These are phyloP conservation scores for Diadromus collaris DNA, from an alignment of 2,888 invertebrate genomes.

Conservation along the genomic window DNA sequence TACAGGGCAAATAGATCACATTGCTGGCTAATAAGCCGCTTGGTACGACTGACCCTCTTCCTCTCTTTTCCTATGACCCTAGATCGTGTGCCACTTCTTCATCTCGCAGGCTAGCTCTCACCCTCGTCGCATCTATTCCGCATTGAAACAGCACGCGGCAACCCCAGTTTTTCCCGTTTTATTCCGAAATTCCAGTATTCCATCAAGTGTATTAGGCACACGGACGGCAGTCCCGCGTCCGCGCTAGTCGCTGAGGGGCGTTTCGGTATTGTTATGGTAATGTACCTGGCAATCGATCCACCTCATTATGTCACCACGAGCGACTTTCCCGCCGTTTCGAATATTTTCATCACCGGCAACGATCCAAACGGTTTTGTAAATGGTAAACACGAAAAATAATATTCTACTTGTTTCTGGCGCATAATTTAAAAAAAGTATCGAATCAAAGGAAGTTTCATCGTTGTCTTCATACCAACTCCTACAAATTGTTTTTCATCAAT, in stretches of 20 bases:
- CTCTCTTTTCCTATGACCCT: conserved; percentile 52
- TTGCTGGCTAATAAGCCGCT: conserved; percentile 79
- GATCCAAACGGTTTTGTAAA: neutral
- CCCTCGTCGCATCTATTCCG: conserved; percentile 49
- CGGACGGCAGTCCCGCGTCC: conserved; percentile 57
- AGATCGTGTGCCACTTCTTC: conserved; percentile 52
- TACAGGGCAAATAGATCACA: conserved; percentile 80
- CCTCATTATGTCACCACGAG: conserved; percentile 76
- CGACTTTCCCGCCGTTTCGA: conserved; percentile 34
- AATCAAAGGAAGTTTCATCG: too few species aligned
- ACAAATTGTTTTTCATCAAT: too few species aligned
- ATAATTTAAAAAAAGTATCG: too few species aligned
- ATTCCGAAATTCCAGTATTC: conserved; percentile 76
- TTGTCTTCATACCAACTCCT: neutral
- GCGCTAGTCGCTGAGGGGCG: conserved; percentile 62
- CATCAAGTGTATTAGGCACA: conserved; percentile 76
- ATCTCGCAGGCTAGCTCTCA: conserved; percentile 34
- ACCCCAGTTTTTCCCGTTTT: conserved; percentile 75
- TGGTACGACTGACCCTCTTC: conserved; percentile 71
- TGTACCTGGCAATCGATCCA: conserved; percentile 76
- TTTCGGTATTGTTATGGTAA: conserved; percentile 78
- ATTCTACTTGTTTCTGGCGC: neutral
- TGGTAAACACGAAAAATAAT: neutral
- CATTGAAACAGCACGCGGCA: conserved; percentile 44
- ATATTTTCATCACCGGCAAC: conserved; percentile 12